phyloP scores from a whole-genome alignment of 2,113 vertebrate species.

The Thymallus thymallus region DNA sequence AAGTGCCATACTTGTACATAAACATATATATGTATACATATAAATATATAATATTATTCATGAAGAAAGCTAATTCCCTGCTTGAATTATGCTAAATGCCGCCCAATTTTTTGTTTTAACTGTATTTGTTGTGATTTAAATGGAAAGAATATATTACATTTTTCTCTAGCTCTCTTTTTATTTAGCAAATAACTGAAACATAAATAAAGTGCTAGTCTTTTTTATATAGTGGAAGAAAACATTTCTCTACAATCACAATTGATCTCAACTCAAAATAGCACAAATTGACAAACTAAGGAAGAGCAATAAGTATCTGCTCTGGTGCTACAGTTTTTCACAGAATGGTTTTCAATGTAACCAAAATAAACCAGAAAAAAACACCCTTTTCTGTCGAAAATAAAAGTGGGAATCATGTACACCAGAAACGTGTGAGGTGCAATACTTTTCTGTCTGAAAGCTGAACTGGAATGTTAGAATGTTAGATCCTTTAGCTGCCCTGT shows the following conservation, averaged over 20 bases:
- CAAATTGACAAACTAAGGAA: constrained; percentile 63
- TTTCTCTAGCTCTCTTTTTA: constrained; percentile 30
- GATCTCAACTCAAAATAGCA: constrained; percentile 68
- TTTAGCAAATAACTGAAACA: constrained; percentile 69
- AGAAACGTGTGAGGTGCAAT: constrained; percentile 67
- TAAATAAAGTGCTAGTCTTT: constrained; percentile 63
- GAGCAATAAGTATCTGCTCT: constrained; percentile 71
- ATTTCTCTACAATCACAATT: constrained; percentile 56
- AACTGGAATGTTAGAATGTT: constrained; percentile 25
- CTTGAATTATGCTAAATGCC: constrained; percentile 77
- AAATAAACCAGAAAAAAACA: constrained; percentile 60
- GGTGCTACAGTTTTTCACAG: constrained; percentile 77
- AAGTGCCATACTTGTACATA: constrained; percentile 84
- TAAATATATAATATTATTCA: constrained; percentile 69
- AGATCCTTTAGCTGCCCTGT: constrained; percentile 9
- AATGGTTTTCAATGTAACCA: constrained; percentile 70
- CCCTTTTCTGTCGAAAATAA: constrained; percentile 70
- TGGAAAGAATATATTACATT: constrained; percentile 40
- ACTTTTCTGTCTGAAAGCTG: constrained; percentile 59
- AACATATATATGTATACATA: constrained; percentile 58
- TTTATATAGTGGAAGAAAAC: constrained; percentile 59
- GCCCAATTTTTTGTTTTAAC: constrained; percentile 67
- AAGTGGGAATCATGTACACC: constrained; percentile 74
- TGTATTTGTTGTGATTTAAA: constrained; percentile 71
- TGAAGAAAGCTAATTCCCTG: constrained; percentile 76